phyloP scores from a whole-genome alignment of 2,888 invertebrate genomes.

The Drosophila demipolita region DNA sequence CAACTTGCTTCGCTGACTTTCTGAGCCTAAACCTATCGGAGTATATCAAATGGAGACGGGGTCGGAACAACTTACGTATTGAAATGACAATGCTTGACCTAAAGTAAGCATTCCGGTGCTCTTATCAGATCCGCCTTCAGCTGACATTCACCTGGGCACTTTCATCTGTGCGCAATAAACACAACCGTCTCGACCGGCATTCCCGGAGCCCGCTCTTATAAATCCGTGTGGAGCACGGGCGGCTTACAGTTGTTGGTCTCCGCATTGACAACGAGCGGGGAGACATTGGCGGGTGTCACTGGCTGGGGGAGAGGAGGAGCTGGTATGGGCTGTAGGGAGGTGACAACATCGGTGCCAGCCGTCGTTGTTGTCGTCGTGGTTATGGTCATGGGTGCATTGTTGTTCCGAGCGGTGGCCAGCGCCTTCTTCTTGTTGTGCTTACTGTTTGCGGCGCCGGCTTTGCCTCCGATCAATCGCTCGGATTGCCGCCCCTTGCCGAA shows the following conservation, averaged over 20 bases:
- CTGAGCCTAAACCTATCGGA: neutral
- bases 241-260: constrained; percentile 71
- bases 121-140: constrained; percentile 32
- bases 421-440: constrained; percentile 67
- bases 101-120: constrained; percentile 57
- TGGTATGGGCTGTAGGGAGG: constrained; percentile 52
- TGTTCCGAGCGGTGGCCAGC: constrained; percentile 57
- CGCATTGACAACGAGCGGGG: constrained; percentile 59
- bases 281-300: constrained; percentile 16
- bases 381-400: constrained; percentile 66
- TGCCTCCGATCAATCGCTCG: constrained; percentile 69
- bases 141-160: constrained; percentile 18
- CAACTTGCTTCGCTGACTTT: constrained; percentile 2
- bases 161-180: constrained; percentile 68
- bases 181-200: constrained; percentile 73
- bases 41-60: constrained; percentile 12
- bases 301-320: constrained; percentile 11
- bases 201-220: constrained; percentile 73
- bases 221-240: constrained; percentile 82
- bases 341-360: constrained; percentile 52
- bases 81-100: constrained; percentile 39
- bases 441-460: constrained; percentile 28
- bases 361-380: constrained; percentile 69
- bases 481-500: constrained; percentile 83
- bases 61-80: neutral